Conservation (phyloP, 2,888 invertebrate genomes). For the Amiota mariae region DNA sequence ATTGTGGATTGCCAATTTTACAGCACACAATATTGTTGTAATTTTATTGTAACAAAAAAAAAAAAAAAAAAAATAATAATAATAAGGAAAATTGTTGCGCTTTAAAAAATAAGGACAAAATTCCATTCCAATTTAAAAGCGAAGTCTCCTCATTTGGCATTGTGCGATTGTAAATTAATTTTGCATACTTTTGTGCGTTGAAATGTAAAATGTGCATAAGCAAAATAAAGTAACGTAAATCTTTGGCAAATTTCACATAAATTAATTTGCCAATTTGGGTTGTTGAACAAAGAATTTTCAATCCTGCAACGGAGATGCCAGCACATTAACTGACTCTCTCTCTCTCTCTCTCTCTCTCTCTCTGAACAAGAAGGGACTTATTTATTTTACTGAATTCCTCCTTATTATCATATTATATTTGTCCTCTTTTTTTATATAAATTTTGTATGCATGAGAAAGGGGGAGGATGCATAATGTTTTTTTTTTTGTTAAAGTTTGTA, state of each 20-base stretch:
- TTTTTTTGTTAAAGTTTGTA: too few relatives aligned
- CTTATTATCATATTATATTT: not conserved
- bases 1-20: slow-evolving; percentile 1
- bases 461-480: too few relatives aligned
- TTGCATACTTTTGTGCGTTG: slow-evolving; percentile 38
- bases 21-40: slow-evolving; percentile 13
- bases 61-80: too few relatives aligned
- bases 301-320: too few relatives aligned
- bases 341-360: not conserved
- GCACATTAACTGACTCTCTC: not conserved
- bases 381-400: not conserved
- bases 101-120: not conserved
- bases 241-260: slow-evolving; percentile 5
- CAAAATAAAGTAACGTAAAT: not conserved
- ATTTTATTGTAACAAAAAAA: slow-evolving; percentile 9
- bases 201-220: not conserved
- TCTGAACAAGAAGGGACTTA: not conserved
- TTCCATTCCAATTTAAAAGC: not conserved
- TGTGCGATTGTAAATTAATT: slow-evolving; percentile 21
- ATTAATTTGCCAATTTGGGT: slow-evolving; percentile 19
- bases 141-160: not conserved
- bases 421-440: too few relatives aligned
- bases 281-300: too few relatives aligned
- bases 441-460: too few relatives aligned
- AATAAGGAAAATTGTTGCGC: too few relatives aligned